Base-by-base conservation (phyloP, 2,888 invertebrate genomes). In the Nycteola revayana region DNA sequence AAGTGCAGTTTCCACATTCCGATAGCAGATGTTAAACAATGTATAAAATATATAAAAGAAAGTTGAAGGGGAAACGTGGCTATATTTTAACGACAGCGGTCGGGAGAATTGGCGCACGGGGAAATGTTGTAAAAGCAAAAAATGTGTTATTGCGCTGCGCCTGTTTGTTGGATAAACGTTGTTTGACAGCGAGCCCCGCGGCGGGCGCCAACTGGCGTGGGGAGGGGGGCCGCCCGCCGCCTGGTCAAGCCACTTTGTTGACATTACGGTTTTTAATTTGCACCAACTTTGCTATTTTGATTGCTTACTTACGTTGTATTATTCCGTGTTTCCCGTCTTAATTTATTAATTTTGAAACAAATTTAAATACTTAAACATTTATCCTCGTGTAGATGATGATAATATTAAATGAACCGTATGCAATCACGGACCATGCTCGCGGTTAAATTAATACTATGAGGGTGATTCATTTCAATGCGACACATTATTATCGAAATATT, bases 161-260 rank as follows among this genome's bases (percentile, higher is more conserved):
- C 66, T 62, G 75, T 71, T 80, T 76, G 77, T 75, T 75, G 74
- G 75, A 67, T 80, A 79, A 82, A 79, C 74, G 79, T 76, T 81
- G 83, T 84, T 85, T 78, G 83, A 82, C 80, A 74, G 74, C 58
- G 59, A 57, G 53, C 52, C 62, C 63, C 49, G 42, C 33, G 45
- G 43, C 42, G 39, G 44, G 45, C 46, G 35, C 27, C 36, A 29
- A 36, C 51, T 33, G 50, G 48, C 31, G 27, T 1, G 9, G 33
- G 49, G 54, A 51, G 32, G 45, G 38, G 43, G 37, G 57, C 45
- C 52, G 38, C 30, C 40, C 44, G 35, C 46, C 53, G 57, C 54
- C 60, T 47, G 62, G 66, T 62, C 71, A 69, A 66, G 57, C 71
- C 66, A 65, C 72, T 63, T 66, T 71, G 75, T 75, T 75, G 75